Base-by-base conservation (phyloP, 2,797 vertebrate genomes). In the Australoheros facetus region DNA sequence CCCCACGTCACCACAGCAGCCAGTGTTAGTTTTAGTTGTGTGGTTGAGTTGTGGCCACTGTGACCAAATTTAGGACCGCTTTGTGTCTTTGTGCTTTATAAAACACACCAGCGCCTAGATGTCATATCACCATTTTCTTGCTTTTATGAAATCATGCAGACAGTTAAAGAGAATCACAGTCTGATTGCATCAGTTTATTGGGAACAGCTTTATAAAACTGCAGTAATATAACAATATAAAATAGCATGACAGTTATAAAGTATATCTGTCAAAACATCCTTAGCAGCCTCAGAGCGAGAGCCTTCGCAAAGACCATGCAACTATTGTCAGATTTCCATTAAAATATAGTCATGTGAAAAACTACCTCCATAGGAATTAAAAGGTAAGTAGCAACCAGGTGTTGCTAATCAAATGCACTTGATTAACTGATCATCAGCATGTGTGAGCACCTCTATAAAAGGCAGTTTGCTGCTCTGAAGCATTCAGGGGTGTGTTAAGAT, bases 21-120 rank as follows among this genome's bases (percentile, higher is more conserved):
- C 19, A 11, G n/a, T 69, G 77, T 85, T 78, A 56, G 56, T 90
- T 87, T 82, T 76, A 87, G 71, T 80, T 74, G 79, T 87, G 85
- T 1, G 87, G 87, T 78, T 10, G 42, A 80, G 62, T 78, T 59
- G 81, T 30, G 79, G 83, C 73, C 21, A 5, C 82, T 14, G 59
- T 34, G 75, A 82, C 83, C 56, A 66, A 23, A 55, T 70, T 85
- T 56, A 84, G 79, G 81, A 81, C 80, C 70, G 75, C 75, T 73
- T 23, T 59, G 82, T 81, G 81, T 74, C 78, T 70, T 14, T 71
- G 62, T 71, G 62, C 60, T 56, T 11, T 53, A 55, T 57, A 73
- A 78, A 77, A 78, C 23, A 34, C 73, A 73, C 45, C 39, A 10
- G 26, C n/a, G 39, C 51, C 34, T 13, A 2, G 60, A 17, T 71